Base-by-base conservation (phyloP, 2,888 invertebrate genomes). In the Lasioglossum lativentre region DNA sequence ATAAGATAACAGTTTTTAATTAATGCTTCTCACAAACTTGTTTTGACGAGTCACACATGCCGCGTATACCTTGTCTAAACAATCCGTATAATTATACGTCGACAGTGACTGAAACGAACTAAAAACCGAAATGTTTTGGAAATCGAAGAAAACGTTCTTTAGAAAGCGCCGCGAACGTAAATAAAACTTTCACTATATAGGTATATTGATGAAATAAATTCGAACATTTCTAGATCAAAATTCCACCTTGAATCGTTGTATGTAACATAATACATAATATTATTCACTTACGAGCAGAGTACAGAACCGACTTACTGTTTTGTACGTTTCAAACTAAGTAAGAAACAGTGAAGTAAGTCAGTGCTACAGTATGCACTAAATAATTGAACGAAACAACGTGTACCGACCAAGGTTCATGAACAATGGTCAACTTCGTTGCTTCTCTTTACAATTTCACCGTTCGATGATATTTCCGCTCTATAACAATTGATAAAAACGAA, bases 371-470 rank as follows among this genome's bases (percentile, higher is more conserved):
- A 12, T 45, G 40, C 38, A 12, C 1, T 85, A 66, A 71, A 83
- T 85, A 83, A 78, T 78, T 78, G 12, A 82, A 2, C 5, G n/a
- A 14, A 30, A 34, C 52, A 38, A 27, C 38, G 27, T 71, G 52
- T 16, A 76, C 30, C 63, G n/a, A 38, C 40, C 71, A 52, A 71
- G 71, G 70, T 40, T 78, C 52, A 34, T 56, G 30, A 40, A 23
- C 3, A 16, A 23, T 40, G 23, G 42, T 72, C 12, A 30, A 34
- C 14, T 73, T 23, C 10, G 19, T 70, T 52, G n/a, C 12, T 19
- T 75, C n/a, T n/a, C 40, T 34, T 6, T 40, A 12, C 34, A 14
- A 30, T n/a, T 42, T n/a, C n/a, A 0, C 27, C 10, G 10, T 70
- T 56, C 38, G 10, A 27, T 45, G 0, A 70, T 38, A 40, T 70